phyloP scores from a whole-genome alignment of 2,797 vertebrate genomes.

The Alca torda region DNA sequence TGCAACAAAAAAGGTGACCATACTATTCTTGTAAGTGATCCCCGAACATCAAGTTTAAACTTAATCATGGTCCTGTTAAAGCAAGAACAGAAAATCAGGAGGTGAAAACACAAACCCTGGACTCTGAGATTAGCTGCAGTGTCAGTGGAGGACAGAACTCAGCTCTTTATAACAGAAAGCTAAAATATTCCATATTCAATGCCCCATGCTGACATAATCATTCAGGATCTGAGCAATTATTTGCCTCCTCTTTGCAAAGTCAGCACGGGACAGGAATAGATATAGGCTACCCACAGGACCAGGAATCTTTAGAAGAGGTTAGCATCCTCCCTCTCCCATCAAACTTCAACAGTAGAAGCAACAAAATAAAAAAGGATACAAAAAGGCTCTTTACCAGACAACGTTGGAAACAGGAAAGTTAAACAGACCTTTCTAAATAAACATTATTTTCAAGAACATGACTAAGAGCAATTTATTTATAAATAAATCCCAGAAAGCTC shows the following conservation, averaged over 20 bases:
- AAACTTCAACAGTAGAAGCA: background rate
- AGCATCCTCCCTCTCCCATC: background rate
- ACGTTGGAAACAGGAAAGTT: background rate
- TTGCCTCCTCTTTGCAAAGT: background rate
- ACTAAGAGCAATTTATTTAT: background rate
- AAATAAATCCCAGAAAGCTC: background rate
- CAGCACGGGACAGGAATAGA: background rate
- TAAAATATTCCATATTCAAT: background rate
- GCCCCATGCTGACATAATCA: background rate
- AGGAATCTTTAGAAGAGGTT: background rate
- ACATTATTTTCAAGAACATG: background rate
- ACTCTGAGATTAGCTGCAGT: background rate
- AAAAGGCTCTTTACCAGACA: background rate
- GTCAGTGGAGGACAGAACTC: background rate
- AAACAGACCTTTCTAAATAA: background rate
- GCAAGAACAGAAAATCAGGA: background rate
- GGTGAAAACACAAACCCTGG: background rate
- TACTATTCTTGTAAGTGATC: background rate
- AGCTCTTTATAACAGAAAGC: background rate
- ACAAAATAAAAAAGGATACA: background rate
- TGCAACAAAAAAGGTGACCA: background rate
- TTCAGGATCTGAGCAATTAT: background rate
- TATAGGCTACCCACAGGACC: background rate
- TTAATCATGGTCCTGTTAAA: background rate
- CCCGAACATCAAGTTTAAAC: background rate